Evolutionary conservation across 2,888 invertebrate genomes (phyloP), one percentile per base, ranked within the genome.

Genomic region (Galerucella calmariensis): DNA sequence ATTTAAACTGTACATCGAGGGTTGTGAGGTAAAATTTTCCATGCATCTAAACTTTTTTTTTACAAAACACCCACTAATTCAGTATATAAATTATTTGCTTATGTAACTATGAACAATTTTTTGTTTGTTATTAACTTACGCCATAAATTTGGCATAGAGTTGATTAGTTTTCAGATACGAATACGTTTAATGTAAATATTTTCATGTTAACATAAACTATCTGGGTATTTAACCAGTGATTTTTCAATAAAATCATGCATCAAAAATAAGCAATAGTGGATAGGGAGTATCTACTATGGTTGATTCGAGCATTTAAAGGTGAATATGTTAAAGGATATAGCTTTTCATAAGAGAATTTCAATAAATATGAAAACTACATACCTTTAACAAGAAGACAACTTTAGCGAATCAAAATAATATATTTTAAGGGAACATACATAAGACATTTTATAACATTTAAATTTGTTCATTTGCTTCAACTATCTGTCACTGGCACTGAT

Each of bases 111-210:
- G 56, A 56, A n/a, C 16, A 8, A 56, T 20, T 20, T 56, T 56
- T 56, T 56, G 9, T 56, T 20, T 56, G 16, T 20, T 20, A 56
- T 56, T 56, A 56, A 56, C 20, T 8, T 56, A 56, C 20, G 11
- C 16, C 56, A 56, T 56, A 56, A 56, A 48, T 20, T n/a, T n/a
- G 53, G 53, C 35, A 61, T 27, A 61, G 16, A 27, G 16, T 12
- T 27, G 35, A 41, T 35, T 61, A 61, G 14, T 35, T 35, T 61
- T 41, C 3, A 59, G 59, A 59, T 12, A 27, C 12, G 24, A 59
- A 59, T 59, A 59, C 24, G 61, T 16, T 3, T 35, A 61, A 41
- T 62, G n/a, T 62, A 62, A 62, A 62, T 62, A 62, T 62, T 62
- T 62, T 41, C 35, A 5, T 27, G 16, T 35, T 41, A 41, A 9